A percentile compares a stretch with the other conserved stretches of the same genome.
These are phyloP conservation scores for Procambarus clarkii DNA, from an alignment of 1,140 invertebrate species.

Conservation along the genomic window DNA sequence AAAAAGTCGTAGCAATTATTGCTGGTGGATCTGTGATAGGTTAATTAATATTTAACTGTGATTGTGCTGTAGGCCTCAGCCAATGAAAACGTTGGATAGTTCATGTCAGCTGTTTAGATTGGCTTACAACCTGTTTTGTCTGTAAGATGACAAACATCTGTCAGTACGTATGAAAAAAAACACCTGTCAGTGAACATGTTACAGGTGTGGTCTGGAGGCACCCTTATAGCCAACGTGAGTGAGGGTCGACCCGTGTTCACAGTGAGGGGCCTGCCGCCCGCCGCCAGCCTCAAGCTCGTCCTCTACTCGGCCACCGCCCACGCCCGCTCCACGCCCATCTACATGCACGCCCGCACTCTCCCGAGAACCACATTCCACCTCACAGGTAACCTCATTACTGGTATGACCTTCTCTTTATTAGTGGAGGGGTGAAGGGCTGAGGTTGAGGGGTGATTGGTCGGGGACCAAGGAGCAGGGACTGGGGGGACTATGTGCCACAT, in stretches of 20 bases:
- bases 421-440: background rate
- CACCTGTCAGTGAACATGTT: too few relatives aligned
- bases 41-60: too few relatives aligned
- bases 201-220: constrained; percentile 34
- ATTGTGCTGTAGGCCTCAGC: too few relatives aligned
- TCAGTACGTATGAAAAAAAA: too few relatives aligned
- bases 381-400: background rate
- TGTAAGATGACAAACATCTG: too few relatives aligned
- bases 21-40: too few relatives aligned
- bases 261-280: constrained; percentile 18
- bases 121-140: too few relatives aligned
- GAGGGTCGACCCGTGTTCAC: constrained; percentile 14
- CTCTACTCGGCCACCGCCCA: constrained; percentile 47
- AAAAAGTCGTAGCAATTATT: too few relatives aligned
- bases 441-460: background rate
- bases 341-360: constrained; percentile 19
- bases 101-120: too few relatives aligned
- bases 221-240: constrained; percentile 30
- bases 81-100: too few relatives aligned
- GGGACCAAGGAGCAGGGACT: background rate
- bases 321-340: constrained; percentile 25
- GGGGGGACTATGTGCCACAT: background rate
- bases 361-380: constrained; percentile 14
- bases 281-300: constrained; percentile 21
- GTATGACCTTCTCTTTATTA: too few relatives aligned